phyloP scores from a whole-genome alignment of 1,140 invertebrate genomes.

The Trialeurodes vaporariorum region DNA sequence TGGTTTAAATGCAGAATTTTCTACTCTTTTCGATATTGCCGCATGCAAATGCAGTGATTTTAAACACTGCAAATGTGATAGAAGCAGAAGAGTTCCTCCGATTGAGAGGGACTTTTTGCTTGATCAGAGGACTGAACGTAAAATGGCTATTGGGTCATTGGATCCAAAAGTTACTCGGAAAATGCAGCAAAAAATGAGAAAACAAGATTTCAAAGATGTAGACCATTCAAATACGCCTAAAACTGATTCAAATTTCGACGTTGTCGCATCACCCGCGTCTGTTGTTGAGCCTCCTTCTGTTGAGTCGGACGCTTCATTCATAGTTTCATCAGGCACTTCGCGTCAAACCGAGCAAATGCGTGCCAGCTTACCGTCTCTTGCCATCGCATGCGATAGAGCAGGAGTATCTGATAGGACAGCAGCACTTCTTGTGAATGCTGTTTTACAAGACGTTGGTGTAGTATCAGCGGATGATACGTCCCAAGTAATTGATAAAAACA shows the following conservation, averaged over 20 bases:
- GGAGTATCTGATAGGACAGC: constrained; percentile 1
- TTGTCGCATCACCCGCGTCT: neutral
- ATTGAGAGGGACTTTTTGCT: neutral
- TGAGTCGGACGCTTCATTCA: neutral
- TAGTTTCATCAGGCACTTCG: neutral
- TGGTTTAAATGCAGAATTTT: neutral
- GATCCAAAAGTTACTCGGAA: neutral
- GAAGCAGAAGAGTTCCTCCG: neutral
- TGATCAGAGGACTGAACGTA: neutral
- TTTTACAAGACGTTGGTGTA: neutral
- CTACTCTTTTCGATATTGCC: neutral
- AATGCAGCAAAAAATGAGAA: neutral
- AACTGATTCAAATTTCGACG: neutral
- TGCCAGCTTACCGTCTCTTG: neutral
- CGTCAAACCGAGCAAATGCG: neutral
- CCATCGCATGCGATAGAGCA: neutral
- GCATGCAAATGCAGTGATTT: neutral
- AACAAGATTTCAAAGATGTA: neutral
- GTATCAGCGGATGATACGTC: neutral
- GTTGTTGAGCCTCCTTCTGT: neutral
- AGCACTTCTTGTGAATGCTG: neutral
- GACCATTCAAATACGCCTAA: neutral
- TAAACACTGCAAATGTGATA: neutral
- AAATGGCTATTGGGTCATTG: neutral
- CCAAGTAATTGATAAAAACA: neutral